Evolutionary conservation across 2,888 invertebrate genomes (phyloP), one percentile per base, ranked within the genome.

Genomic region (Drosophila kuntzei): DNA sequence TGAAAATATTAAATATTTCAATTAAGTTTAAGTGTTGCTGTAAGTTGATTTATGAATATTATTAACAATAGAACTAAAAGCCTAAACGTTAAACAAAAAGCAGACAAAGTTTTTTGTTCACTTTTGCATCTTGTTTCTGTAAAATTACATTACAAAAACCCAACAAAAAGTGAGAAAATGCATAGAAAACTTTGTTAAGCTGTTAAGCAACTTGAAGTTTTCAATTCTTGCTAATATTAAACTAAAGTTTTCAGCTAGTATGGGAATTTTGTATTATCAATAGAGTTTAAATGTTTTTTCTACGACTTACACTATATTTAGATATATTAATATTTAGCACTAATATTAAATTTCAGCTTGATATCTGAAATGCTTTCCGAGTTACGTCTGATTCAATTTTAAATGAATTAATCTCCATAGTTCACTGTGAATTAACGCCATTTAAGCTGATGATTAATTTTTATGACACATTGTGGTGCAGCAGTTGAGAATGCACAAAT

Each of bases 381-480:
- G 11, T 11, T 11, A 3, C 12, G 1, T 12, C 1, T 41, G 11
- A 5, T 57, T 34, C 7, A 46, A 41, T 36, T 32, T 34, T 9
- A 49, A 50, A 37, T 62, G 29, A 43, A 53, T 60, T 57, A 49
- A 32, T 57, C 47, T 36, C n/a, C 6, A 53, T n/a, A 41, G 32
- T 54, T 66, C 37, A 37, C 8, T 46, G 9, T n/a, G 50, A 57
- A 57, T 65, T 53, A 57, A 54, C 46, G 77, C 27, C 20, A 41
- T 50, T 66, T 54, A 25, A 61, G 39, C 8, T 39, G 44, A 22
- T 55, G 37, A 57, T 57, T 60, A 36, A 60, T 47, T 43, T 55
- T 27, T 32, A 18, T 55, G 64, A 64, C 77, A 70, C 50, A 70
- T 54, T 61, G 65, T 25, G 65, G 69, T 53, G 12, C 41, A 4